phyloP scores from a whole-genome alignment of 2,113 vertebrate species.

The Abramis brama region DNA sequence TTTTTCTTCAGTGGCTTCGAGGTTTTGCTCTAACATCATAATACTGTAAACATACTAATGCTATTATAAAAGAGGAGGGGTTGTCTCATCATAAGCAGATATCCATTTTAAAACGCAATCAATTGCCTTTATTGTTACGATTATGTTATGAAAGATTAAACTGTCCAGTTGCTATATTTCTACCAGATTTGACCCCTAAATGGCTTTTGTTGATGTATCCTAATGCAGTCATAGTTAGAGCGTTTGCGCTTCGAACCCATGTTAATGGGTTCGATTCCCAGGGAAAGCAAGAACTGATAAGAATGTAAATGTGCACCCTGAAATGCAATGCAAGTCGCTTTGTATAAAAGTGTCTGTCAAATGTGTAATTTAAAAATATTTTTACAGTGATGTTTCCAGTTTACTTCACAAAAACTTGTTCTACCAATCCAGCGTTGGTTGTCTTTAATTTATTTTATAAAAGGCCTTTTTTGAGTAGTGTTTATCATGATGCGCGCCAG shows the following conservation, averaged over 20 bases:
- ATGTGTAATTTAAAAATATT: too few species aligned
- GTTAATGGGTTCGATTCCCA: too few species aligned
- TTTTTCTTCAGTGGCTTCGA: neutral
- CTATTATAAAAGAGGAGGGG: neutral
- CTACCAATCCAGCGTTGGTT: neutral
- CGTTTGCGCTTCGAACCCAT: too few species aligned
- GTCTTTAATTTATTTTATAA: neutral
- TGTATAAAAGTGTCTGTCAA: too few species aligned
- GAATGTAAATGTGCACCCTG: too few species aligned
- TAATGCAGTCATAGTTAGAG: neutral
- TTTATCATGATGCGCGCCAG: neutral
- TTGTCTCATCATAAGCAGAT: neutral
- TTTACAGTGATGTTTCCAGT: neutral
- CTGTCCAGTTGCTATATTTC: neutral
- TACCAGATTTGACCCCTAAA: neutral
- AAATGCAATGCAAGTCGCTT: too few species aligned
- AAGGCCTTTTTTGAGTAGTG: neutral
- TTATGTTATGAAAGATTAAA: neutral
- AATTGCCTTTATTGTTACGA: neutral
- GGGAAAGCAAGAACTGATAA: too few species aligned
- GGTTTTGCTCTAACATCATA: neutral
- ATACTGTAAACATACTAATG: neutral
- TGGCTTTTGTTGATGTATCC: neutral
- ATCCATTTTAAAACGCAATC: neutral
- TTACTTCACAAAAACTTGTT: neutral